These are phyloP conservation scores for Strix occidentalis DNA, from an alignment of 2,797 vertebrate genomes.

Conservation along the genomic window DNA sequence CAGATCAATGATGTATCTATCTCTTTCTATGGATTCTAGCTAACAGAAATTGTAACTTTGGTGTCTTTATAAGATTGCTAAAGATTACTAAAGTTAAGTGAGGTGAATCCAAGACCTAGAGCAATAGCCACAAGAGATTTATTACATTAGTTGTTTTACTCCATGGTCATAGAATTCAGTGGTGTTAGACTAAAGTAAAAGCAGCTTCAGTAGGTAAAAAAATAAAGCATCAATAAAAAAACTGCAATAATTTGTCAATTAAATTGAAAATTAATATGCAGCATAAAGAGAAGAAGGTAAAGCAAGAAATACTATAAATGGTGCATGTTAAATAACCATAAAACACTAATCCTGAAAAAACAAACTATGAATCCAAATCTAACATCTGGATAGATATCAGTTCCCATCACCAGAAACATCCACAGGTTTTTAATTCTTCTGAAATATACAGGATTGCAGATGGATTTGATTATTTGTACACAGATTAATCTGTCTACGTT, in stretches of 20 bases:
- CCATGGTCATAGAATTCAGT: neutral
- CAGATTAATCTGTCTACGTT: neutral
- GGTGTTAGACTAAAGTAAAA: neutral
- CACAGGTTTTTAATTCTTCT: neutral
- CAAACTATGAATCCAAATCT: neutral
- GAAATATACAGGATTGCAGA: neutral
- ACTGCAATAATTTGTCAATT: neutral
- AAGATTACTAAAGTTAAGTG: neutral
- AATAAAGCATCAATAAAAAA: neutral
- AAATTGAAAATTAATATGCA: neutral
- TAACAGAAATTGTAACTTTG: neutral
- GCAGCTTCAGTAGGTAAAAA: neutral
- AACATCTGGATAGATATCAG: neutral
- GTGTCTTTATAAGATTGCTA: neutral
- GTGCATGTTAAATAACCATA: neutral
- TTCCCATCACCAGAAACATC: neutral
- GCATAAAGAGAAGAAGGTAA: neutral
- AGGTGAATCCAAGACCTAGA: neutral
- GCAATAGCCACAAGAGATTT: neutral
- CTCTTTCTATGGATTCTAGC: neutral
- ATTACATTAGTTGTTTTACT: neutral
- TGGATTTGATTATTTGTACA: neutral
- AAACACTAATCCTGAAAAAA: neutral
- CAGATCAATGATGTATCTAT: neutral
- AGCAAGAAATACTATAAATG: neutral